Conservation (phyloP, 2,888 invertebrate genomes). For the Nematopogon swammerdamellus region DNA sequence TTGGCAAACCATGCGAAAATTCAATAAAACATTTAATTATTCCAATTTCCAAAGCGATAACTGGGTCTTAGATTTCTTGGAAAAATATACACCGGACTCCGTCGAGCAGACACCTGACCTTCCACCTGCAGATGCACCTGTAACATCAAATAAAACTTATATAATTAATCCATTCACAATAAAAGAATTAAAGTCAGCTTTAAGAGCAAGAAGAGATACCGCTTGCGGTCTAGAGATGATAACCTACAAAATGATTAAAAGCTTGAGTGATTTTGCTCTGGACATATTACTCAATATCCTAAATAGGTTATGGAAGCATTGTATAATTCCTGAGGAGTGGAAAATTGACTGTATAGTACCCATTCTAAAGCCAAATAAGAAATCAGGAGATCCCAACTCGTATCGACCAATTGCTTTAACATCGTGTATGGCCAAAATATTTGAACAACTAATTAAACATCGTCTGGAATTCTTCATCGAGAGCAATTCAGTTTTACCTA, state of each 20-base stretch:
- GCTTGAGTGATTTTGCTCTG: neutral
- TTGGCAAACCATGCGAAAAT: neutral
- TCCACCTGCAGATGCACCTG: neutral
- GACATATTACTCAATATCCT: neutral
- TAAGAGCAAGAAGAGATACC: neutral
- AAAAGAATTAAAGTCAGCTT: neutral
- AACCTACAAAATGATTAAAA: neutral
- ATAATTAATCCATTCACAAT: neutral
- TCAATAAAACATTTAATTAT: neutral
- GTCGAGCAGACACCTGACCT: neutral
- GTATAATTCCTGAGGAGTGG: neutral
- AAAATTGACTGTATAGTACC: constrained; percentile 5
- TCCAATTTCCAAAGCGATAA: neutral
- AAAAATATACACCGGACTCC: neutral
- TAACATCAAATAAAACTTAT: neutral
- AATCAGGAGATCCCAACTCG: constrained; percentile 3
- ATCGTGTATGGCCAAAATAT: constrained; percentile 6
- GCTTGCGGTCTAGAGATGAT: neutral
- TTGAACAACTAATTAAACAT: constrained; percentile 7
- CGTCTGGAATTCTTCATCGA: constrained; percentile 5
- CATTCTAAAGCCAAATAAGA: constrained; percentile 6
- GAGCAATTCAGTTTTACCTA: constrained; percentile 7
- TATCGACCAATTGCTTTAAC: constrained; percentile 7
- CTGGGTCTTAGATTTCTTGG: neutral
- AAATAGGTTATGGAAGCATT: neutral